Base-by-base conservation (phyloP, 2,797 vertebrate genomes). In the Brachymystax lenok region DNA sequence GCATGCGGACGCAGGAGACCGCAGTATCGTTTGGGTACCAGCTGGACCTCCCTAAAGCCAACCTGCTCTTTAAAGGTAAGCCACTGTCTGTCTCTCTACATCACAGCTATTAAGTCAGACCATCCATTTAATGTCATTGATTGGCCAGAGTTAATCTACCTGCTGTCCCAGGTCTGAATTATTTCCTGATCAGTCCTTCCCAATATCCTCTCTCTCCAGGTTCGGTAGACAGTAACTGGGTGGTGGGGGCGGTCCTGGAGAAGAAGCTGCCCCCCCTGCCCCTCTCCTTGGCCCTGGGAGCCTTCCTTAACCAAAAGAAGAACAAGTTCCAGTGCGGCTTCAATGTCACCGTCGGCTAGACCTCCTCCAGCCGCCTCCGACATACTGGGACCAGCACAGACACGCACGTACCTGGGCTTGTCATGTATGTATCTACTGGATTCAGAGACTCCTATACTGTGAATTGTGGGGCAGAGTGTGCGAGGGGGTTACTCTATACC, bases 321-420 rank as follows among this genome's bases (percentile, higher is more conserved):
- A 96, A 97, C 94, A 97, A 97, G 92, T 98, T 98, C 92, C 96
- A 97, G 89, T 98, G 97, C 14, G 97, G 97, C 79, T 97, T 98
- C 0, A 95, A 95, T 70, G 93, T 97, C 79, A 97, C 96, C 82
- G 97, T 98, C 1, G 97, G 97, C 85, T 98, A 95, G 92, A 89
- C 87, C 85, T 69, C 81, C 77, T 3, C 73, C 85, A 91, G 83
- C 82, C 82, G 81, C 79, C 85, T 83, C 77, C 17, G 50, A 82
- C 59, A 24, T 21, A 24, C 86, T 27, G 82, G 89, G 82, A 93
- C 90, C 77, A 80, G 90, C 87, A 88, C 86, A 77, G 83, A 90
- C 85, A 91, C 87, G n/a, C n/a, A n/a, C n/a, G n/a, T n/a, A n/a
- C n/a, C n/a, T n/a, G 88, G 90, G 91, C 88, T 90, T 85, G 89